These are phyloP conservation scores for Passerina amoena DNA, from an alignment of 2,113 vertebrate species.

Conservation along the genomic window DNA sequence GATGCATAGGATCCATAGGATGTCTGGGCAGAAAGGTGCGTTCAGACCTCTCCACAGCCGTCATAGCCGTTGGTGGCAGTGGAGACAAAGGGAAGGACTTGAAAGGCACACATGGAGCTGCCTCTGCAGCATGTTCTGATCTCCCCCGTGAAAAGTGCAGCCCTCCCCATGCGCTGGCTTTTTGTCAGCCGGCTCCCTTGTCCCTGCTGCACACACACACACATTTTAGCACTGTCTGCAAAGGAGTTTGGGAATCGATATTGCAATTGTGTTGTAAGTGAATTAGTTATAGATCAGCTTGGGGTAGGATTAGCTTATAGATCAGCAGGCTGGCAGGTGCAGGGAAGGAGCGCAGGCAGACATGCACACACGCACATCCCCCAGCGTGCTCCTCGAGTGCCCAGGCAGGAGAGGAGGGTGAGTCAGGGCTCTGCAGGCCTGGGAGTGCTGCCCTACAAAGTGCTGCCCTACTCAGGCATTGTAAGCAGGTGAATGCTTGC, in stretches of 20 bases:
- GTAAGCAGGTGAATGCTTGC: fast-evolving
- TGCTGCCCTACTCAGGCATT: fast-evolving
- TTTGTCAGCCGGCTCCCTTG: not conserved
- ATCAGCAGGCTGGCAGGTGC: constrained; percentile 64
- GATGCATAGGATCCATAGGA: not conserved
- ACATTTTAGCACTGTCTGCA: constrained; percentile 63
- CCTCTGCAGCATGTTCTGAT: not conserved
- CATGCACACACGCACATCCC: not conserved
- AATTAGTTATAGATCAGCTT: constrained; percentile 77
- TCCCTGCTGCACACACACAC: not conserved
- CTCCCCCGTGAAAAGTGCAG: not conserved
- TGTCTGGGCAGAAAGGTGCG: not conserved
- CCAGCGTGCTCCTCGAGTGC: not conserved
- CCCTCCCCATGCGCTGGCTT: not conserved
- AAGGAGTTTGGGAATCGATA: constrained; percentile 72
- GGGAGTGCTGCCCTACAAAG: not conserved
- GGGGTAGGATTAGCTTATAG: constrained; percentile 70
- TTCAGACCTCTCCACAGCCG: not conserved
- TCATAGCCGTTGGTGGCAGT: fast-evolving
- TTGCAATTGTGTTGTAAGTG: constrained; percentile 73
- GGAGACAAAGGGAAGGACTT: not conserved
- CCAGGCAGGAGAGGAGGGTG: not conserved
- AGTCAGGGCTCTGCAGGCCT: not conserved
- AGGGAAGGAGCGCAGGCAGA: constrained; percentile 1
- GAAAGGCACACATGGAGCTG: not conserved